Base-by-base conservation (phyloP, 2,113 vertebrate species). In the Gallinago jamesoni region DNA sequence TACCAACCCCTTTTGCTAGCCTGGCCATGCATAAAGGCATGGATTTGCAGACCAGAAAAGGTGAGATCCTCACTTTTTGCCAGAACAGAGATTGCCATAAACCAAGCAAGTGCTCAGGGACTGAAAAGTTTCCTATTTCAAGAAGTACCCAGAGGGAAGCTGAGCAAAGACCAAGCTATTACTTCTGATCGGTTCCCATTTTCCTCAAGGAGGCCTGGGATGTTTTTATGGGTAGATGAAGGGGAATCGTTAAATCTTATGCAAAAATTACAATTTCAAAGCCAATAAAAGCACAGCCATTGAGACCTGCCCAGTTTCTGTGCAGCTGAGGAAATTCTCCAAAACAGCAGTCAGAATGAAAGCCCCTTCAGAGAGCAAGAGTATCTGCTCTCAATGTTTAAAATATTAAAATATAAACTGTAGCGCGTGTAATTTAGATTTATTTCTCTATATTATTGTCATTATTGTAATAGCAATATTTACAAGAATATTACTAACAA, bases 231-330 rank as follows among this genome's bases (percentile, higher is more conserved):
- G 28, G 33, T 24, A 84, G 43, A 89, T 79, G 69, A 95, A 94
- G 66, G 62, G 3, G 37, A 91, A 87, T 89, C 6, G 4, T 91
- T 84, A 84, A 76, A 85, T 73, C 55, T 80, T 37, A 93, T 2
- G 28, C 28, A 93, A 96, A 95, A 96, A 48, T 77, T 50, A 76
- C 80, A 60, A 22, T 76, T 91, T 81, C 59, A 91, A 90, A 93
- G 69, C 62, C 37, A 94, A 20, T 89, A 87, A 82, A 93, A 89
- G 25, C 56, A 93, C 23, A 76, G 66, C 23, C 7, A 0, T 31
- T 59, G 74, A 85, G 48, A 91, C 28, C 69, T 82, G 53, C 25
- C 52, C 84, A 37, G 74, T 31, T 33, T 70, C 47, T 37, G 27
- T 22, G n/a, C 48, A 57, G 73, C 57, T 57, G 45, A 93, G 14